A percentile compares a stretch with the other conserved stretches of the same genome.
phyloP scores from a whole-genome alignment of 1,140 invertebrate species.

The Drosophila bipectinata region DNA sequence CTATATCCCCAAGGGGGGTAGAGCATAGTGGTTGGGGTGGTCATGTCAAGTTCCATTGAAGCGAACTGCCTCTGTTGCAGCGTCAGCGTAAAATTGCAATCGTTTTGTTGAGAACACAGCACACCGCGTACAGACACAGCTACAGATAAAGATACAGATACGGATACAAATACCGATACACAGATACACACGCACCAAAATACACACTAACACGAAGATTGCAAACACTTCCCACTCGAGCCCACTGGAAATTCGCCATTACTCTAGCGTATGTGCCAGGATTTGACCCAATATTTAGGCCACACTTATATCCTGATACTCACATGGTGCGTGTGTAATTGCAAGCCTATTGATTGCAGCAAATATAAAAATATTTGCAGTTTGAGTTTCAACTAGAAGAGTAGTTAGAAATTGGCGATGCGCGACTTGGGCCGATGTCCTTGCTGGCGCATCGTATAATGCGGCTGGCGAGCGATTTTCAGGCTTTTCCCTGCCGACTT shows the following conservation, averaged over 20 bases:
- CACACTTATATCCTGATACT: slow-evolving; percentile 27
- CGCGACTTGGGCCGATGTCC: slow-evolving; percentile 20
- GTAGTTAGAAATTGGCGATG: slow-evolving; percentile 11
- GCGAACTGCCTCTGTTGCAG: slow-evolving; percentile 53
- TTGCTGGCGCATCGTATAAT: slow-evolving; percentile 27
- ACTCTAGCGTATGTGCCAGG: not conserved
- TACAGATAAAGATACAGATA: slow-evolving; percentile 54
- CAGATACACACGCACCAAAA: slow-evolving; percentile 4
- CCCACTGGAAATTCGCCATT: slow-evolving; percentile 28
- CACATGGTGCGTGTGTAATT: slow-evolving; percentile 26
- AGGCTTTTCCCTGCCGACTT: slow-evolving; percentile 8
- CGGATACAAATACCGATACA: slow-evolving; percentile 38
- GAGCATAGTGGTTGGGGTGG: slow-evolving; percentile 10
- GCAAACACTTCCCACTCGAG: slow-evolving; percentile 19
- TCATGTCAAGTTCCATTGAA: slow-evolving; percentile 64
- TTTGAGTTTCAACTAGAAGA: slow-evolving; percentile 6
- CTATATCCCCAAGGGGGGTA: not conserved
- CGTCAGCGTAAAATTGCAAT: slow-evolving; percentile 73
- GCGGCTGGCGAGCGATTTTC: slow-evolving; percentile 20
- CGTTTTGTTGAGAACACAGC: slow-evolving; percentile 34
- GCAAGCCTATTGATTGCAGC: slow-evolving; percentile 62
- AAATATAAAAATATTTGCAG: slow-evolving; percentile 44
- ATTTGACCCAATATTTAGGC: slow-evolving; percentile 21
- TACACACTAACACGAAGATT: not conserved
- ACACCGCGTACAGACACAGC: slow-evolving; percentile 49